Percentiles rank a stretch among this genome's conserved stretches.
Evolutionary conservation across 2,797 vertebrate genomes (phyloP).

Genomic region (Etheostoma perlongum): DNA sequence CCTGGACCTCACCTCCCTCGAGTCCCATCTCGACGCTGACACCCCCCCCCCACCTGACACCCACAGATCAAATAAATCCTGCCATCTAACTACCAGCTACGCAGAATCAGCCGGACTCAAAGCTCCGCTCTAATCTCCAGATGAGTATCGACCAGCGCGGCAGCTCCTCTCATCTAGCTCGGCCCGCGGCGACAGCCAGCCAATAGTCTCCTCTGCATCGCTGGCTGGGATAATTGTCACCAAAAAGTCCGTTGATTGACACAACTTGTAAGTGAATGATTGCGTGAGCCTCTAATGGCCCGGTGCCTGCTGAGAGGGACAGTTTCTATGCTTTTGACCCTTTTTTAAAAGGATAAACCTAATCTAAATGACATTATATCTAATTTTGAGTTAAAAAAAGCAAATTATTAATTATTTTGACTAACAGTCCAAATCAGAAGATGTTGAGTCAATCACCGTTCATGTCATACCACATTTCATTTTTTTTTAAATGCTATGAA

Average conservation of each 20-base stretch:
- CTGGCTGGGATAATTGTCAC: constrained; percentile 59
- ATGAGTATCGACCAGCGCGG: constrained; percentile 59
- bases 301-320: constrained; percentile 21
- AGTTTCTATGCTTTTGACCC: constrained; percentile 13
- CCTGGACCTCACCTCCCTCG: constrained; percentile 40
- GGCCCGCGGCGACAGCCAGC: constrained; percentile 41
- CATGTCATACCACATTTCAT: no score
- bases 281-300: constrained; percentile 40
- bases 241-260: constrained; percentile 65
- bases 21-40: constrained; percentile 33
- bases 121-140: constrained; percentile 50
- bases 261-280: constrained; percentile 31
- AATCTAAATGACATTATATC: no score
- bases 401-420: no score
- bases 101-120: constrained; percentile 38
- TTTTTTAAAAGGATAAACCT: no score
- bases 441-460: no score
- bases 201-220: constrained; percentile 50
- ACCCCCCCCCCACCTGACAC: constrained; percentile 34
- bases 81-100: constrained; percentile 31
- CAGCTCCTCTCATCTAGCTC: constrained; percentile 33
- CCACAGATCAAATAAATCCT: constrained; percentile 66
- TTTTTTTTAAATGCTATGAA: no score
- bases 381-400: no score
- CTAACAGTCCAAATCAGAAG: no score